phyloP scores from a whole-genome alignment of 2,888 invertebrate species.

The Entomobrya multifasciata region DNA sequence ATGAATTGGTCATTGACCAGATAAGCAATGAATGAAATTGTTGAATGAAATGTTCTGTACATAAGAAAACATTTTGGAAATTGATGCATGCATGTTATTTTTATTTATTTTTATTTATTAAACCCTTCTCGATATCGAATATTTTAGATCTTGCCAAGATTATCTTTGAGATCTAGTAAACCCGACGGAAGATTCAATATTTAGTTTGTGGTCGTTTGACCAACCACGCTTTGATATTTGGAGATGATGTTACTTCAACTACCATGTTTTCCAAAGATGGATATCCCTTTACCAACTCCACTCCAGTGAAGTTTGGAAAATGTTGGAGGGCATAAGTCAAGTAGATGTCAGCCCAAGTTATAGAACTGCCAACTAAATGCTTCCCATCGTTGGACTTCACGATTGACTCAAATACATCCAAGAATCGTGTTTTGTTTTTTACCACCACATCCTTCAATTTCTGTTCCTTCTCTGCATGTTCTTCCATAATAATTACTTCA shows the following conservation, averaged over 20 bases:
- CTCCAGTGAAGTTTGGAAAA: slow-evolving; percentile 15
- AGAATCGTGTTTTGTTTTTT: slow-evolving; percentile 6
- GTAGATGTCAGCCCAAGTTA: slow-evolving; percentile 86
- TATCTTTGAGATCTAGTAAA: no score
- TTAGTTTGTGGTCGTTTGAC: slow-evolving; percentile 83
- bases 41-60: no score
- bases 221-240: slow-evolving; percentile 84
- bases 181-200: no score
- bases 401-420: slow-evolving; percentile 50
- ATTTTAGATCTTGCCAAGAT: no score
- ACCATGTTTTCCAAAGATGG: slow-evolving; percentile 83
- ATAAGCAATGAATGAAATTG: no score
- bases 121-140: no score
- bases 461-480: slow-evolving; percentile 28
- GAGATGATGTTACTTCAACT: slow-evolving; percentile 83
- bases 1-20: no score
- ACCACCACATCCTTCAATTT: neutral
- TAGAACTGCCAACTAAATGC: slow-evolving; percentile 62
- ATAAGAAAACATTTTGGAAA: no score
- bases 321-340: slow-evolving; percentile 81
- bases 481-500: neutral
- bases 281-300: slow-evolving; percentile 82
- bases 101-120: no score
- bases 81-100: no score
- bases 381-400: slow-evolving; percentile 52